Evolutionary conservation across 2,888 invertebrate genomes (phyloP), one percentile per base, ranked within the genome.

Genomic region (Netelia virgata): DNA sequence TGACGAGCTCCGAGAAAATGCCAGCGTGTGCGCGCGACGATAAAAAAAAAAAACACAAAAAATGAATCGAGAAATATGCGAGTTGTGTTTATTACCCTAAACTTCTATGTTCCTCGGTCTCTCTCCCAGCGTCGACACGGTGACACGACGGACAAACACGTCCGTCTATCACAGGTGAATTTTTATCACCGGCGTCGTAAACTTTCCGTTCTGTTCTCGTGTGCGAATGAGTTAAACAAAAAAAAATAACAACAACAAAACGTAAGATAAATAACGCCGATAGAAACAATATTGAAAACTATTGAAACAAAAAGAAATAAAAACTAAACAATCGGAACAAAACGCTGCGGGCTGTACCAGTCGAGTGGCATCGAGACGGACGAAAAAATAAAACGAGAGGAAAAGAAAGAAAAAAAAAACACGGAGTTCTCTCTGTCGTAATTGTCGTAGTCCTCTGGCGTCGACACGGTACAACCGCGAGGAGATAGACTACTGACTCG

Each of bases 401-500:
- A 53, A 23, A 10, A 53, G 18, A 18, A 53, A 57, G 6, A 57
- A 57, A 76, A 59, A 63, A 50, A 41, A 53, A 61, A 23, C 28
- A 55, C n/a, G 57, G 36, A 36, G 36, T 6, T 36, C 36, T 36
- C 36, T 36, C 36, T 1, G 36, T 36, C 36, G 36, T 36, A 36
- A 36, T 36, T 36, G 36, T 36, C 36, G 36, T 36, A 36, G 36
- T 36, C 14, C 41, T 69, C 16, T 36, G 10, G 55, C 47, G 68
- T 61, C 68, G 66, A 69, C 11, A 36, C 57, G 61, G 16, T 28
- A 61, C 69, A 74, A 73, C 59, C 84, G 82, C 68, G 70, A 77
- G 50, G 57, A 63, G 82, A 73, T 64, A 64, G 82, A 84, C 84
- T 78, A 68, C 76, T 84, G 80, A 80, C 72, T 72, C 10, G 59